Evolutionary conservation across 2,888 invertebrate genomes (phyloP), one percentile per base, ranked within the genome.

Genomic region (Hololepta plana): DNA sequence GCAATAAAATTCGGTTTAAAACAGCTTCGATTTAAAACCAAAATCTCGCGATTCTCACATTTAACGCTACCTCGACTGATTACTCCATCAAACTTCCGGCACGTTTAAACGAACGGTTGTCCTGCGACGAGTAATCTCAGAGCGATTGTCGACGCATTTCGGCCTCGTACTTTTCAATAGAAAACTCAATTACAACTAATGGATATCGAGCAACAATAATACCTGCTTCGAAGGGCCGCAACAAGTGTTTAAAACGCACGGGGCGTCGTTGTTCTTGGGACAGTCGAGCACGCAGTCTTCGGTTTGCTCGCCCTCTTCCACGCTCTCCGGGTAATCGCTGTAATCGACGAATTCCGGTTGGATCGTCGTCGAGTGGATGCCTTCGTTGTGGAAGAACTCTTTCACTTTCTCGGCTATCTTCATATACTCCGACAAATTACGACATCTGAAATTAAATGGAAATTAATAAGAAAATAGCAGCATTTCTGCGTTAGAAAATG

Each of bases 351-450:
- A 95, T 59, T 96, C 96, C 0, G 95, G 95, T 51, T 96, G 95
- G 49, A 96, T 95, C 15, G 96, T 96, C 12, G 95, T 95, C 20
- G 95, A 95, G 56, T 96, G 96, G 40, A 96, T 95, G 25, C 95
- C 95, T 55, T 93, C 91, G 49, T 93, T 85, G 55, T 96, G 96
- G 57, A 96, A 95, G 60, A 95, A 87, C 49, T 87, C 82, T 54
- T 95, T 96, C 5, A 95, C 85, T 50, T 87, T 81, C 49, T 87
- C 87, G 0, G 95, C 93, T 36, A 96, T 84, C 49, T 82, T 80
- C 88, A 95, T 93, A 52, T 96, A 96, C 49, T 95, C 93, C 0
- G 82, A 79, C 29, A 93, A 59, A 57, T 91, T 93, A 41, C 84
- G 73, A 61, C 91, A 93, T 40, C 81, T 80, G 46, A 33, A 20